Conservation (phyloP, 2,888 invertebrate species). For the Heliconius sara region DNA sequence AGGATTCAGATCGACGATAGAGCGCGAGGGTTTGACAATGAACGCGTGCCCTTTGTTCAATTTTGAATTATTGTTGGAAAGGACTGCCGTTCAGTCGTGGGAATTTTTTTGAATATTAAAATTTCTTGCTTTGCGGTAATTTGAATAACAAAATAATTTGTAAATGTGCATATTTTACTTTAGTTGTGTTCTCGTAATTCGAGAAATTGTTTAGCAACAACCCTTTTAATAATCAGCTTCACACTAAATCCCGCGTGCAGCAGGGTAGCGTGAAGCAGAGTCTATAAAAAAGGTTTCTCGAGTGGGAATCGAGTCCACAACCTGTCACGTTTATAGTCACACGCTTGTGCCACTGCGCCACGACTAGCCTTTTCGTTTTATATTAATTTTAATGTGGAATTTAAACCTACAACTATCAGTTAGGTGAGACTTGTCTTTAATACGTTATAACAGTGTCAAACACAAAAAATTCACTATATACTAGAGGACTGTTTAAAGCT, state of each 20-base stretch:
- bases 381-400: background rate
- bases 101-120: conserved; percentile 17
- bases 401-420: background rate
- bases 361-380: background rate
- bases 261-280: no score
- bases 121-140: background rate
- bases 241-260: no score
- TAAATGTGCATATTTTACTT: background rate
- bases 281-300: no score
- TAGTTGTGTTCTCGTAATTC: background rate
- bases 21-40: conserved; percentile 21
- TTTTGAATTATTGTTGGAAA: conserved; percentile 20
- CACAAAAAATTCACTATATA: background rate
- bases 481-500: background rate
- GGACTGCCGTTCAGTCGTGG: conserved; percentile 24
- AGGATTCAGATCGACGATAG: conserved; percentile 20
- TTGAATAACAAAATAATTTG: background rate
- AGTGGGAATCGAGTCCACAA: no score
- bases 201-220: background rate
- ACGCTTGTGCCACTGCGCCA: no score
- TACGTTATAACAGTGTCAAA: background rate
- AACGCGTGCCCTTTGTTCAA: conserved; percentile 39
- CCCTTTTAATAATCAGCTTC: no score
- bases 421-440: background rate
- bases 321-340: no score